Evolutionary conservation across 1,140 invertebrate species (phyloP).

Genomic region (Trypoxylus dichotomus): DNA sequence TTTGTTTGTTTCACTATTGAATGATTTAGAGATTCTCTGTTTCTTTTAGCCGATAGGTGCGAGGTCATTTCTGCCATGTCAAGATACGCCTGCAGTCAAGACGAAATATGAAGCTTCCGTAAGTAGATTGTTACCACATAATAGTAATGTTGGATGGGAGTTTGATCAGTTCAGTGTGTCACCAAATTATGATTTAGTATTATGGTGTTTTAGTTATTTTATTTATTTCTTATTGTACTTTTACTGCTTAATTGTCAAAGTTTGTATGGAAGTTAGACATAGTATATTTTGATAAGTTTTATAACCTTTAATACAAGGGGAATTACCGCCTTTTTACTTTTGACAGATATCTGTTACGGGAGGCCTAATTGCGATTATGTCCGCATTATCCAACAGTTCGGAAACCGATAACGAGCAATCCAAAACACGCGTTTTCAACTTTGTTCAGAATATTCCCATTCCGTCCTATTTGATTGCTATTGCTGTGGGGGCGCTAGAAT

Average conservation of each 20-base stretch:
- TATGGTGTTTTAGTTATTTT: too few species aligned
- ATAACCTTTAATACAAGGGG: too few species aligned
- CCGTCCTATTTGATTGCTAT: constrained; percentile 83
- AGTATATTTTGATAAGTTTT: too few species aligned
- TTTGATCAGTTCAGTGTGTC: too few species aligned
- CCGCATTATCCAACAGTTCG: constrained; percentile 67
- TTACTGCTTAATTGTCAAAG: not conserved
- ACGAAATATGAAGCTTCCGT: constrained; percentile 82
- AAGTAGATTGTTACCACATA: too few species aligned
- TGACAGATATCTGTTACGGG: constrained; percentile 72
- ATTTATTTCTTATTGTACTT: not conserved
- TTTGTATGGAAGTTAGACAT: constrained; percentile 62
- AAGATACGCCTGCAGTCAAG: constrained; percentile 93
- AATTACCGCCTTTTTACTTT: constrained; percentile 75
- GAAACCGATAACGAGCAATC: constrained; percentile 47
- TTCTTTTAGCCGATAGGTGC: constrained; percentile 81
- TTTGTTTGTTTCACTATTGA: not conserved
- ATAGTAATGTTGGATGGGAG: too few species aligned
- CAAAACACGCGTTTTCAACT: constrained; percentile 58
- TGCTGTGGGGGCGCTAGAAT: constrained; percentile 81
- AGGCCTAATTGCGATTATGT: constrained; percentile 86
- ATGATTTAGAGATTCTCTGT: constrained; percentile 9
- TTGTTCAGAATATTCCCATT: constrained; percentile 76
- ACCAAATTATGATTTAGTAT: too few species aligned
- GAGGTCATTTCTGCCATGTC: constrained; percentile 86